These are phyloP conservation scores for Armadillidium nasatum DNA, from an alignment of 1,140 invertebrate genomes.

Conservation along the genomic window DNA sequence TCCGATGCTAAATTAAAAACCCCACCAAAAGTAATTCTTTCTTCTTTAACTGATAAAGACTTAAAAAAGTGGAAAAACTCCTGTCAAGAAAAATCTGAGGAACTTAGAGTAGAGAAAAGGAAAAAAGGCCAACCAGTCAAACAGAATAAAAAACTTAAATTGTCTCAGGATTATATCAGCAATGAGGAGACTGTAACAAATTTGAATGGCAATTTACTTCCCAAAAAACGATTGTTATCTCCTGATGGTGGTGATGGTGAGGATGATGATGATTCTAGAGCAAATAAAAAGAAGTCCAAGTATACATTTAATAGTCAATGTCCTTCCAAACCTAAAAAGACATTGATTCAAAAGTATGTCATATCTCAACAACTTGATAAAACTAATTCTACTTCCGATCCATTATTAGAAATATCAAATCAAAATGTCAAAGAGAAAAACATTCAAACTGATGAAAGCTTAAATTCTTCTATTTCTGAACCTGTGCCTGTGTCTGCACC, in stretches of 20 bases:
- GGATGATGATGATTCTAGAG: background rate
- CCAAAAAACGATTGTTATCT: background rate
- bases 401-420: no score
- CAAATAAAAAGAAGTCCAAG: background rate
- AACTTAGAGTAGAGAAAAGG: background rate
- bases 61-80: background rate
- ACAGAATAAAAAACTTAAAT: background rate
- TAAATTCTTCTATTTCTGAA: no score
- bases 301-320: background rate
- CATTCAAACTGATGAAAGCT: no score
- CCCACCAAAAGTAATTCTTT: background rate
- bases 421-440: no score
- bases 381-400: no score
- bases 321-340: background rate
- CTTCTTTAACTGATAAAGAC: background rate
- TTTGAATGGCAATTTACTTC: background rate
- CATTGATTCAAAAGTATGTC: background rate
- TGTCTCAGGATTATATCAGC: background rate
- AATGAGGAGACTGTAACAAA: background rate
- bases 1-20: background rate
- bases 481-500: no score
- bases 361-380: background rate
- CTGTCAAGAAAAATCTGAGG: background rate
- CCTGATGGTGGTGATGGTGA: background rate
- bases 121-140: background rate